Base-by-base conservation (phyloP, 2,113 vertebrate species). In the Rhizomys pruinosus region DNA sequence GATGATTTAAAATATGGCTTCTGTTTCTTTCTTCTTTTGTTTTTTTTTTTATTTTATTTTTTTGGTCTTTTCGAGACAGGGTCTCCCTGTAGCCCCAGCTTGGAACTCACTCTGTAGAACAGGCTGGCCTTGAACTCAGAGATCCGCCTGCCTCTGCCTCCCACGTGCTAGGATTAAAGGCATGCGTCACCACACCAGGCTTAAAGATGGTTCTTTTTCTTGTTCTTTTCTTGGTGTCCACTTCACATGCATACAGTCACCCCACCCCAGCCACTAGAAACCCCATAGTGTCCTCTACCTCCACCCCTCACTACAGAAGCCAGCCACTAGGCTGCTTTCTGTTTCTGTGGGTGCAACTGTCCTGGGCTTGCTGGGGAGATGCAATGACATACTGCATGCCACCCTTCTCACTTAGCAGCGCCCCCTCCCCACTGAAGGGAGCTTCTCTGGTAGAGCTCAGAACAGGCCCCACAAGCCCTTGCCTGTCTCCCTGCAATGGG, bases 301-400 rank as follows among this genome's bases (percentile, higher is more conserved):
- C 0, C 0, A 7, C 25, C 19, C 29, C 27, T 42, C 32, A 22
- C n/a, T 68, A 0, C 25, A 57, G 29, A 8, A 55, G 59, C 55
- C 68, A 63, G 7, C 34, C 29, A 2, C 55, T 25, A 0, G 1
- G 12, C 57, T 34, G 25, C 15, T 39, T 27, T 61, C 78, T 61
- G 78, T 29, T 61, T 22, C 37, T 42, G 71, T 42, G 55, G 4
- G 22, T 23, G 68, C 63, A 12, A 61, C 84, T 22, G 0, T 6
- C 25, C n/a, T 27, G 17, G 15, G n/a, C 5, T 8, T 10, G 64
- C 25, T 11, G 0, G 8, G 7, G 37, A 12, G 34, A 17, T 7
- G 10, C 15, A 29, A 22, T 64, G 34, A 16, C 23, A 8, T 0
- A 1, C 4, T 2, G 1, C 1, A 7, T 61, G 47, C 34, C 42